Conservation (phyloP, 2,797 vertebrate genomes). For the Triplophysa yarkandensis region DNA sequence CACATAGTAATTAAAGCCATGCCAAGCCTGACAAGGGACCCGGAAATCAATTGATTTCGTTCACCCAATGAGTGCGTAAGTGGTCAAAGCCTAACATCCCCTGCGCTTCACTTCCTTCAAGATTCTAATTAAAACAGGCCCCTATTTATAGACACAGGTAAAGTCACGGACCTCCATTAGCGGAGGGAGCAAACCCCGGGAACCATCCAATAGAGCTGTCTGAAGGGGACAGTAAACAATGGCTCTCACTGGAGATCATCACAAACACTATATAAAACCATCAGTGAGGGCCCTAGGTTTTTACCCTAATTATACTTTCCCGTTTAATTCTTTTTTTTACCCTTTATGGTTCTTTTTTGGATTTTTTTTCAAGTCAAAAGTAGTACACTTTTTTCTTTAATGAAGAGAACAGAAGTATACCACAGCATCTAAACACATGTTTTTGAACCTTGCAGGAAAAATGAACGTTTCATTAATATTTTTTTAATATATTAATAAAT, state of each 20-base stretch:
- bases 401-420: no score
- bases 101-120: slow-evolving; percentile 35
- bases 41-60: slow-evolving; percentile 55
- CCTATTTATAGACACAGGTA: slow-evolving; percentile 57
- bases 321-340: no score
- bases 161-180: slow-evolving; percentile 56
- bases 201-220: slow-evolving; percentile 30
- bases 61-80: slow-evolving; percentile 28
- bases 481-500: no score
- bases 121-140: slow-evolving; percentile 56
- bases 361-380: no score
- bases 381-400: no score
- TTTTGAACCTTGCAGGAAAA: no score
- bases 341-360: no score
- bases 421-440: no score
- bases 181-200: slow-evolving; percentile 40
- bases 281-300: no score
- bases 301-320: no score
- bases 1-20: slow-evolving; percentile 54
- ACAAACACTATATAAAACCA: not conserved
- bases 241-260: slow-evolving; percentile 11
- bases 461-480: no score
- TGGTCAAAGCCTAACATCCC: slow-evolving; percentile 37
- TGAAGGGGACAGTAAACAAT: slow-evolving; percentile 25
- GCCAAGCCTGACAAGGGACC: slow-evolving; percentile 42